Base-by-base conservation (phyloP, 2,888 invertebrate genomes). In the Troilus luridus region DNA sequence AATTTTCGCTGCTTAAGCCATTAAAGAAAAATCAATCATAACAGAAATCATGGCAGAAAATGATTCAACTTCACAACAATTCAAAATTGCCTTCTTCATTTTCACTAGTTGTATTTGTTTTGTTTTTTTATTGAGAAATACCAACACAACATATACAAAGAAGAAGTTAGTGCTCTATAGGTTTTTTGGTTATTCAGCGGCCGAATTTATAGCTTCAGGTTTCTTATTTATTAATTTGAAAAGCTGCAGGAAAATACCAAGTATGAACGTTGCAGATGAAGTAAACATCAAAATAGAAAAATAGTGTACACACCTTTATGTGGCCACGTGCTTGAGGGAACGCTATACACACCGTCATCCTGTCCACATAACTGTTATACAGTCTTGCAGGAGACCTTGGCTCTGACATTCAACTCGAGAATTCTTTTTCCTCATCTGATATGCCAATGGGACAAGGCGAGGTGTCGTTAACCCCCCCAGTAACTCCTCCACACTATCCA, bases 291-390 rank as follows among this genome's bases (percentile, higher is more conserved):
- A 27, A 77, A 67, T 0, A 67, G 8, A 77, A 77, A 41, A 1
- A 19, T 5, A 41, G 9, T 41, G 12, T 41, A 77, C 72, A 77
- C 8, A 77, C 72, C 72, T 77, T 77, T 17, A 41, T 41, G 41
- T 77, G 19, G 17, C 72, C 72, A 77, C 72, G 72, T 77, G 72
- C 27, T 77, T 17, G 0, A 77, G 72, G 41, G 41, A 8, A 41
- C 72, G 72, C 41, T 77, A 77, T 77, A 77, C 19, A 27, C 72
- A 17, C 72, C 27, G 24, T 85, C 85, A 58, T 56, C n/a, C 85
- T 85, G n/a, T 56, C 85, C 85, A 58, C 56, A 85, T 85, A 56
- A 85, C 85, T 85, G 85, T 85, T 85, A 85, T 56, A 58, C 85
- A 85, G 56, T 85, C 54, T 21, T 21, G 8, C 14, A 6, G 9